Base-by-base conservation (phyloP, 2,888 invertebrate genomes). In the Lithophane leautieri region DNA sequence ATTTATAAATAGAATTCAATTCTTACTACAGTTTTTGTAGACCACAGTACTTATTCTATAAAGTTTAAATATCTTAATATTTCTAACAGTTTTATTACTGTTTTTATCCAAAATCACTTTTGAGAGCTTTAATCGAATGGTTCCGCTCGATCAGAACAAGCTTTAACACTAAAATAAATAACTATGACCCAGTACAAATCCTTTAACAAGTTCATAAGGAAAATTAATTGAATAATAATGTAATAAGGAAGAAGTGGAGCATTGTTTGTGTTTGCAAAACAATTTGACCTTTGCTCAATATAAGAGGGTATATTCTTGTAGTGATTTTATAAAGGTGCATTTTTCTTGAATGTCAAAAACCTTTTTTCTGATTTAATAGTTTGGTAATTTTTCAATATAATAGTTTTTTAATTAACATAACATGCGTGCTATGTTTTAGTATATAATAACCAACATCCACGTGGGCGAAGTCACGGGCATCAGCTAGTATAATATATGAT, bases 181-280 rank as follows among this genome's bases (percentile, higher is more conserved):
- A 65, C 42, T 40, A n/a, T 66, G 62, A 68, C 60, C 70, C 28
- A 62, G 25, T 65, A 61, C 25, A 76, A 61, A 73, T 69, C 40
- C 60, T 66, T 63, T 68, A 56, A 44, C 62, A 70, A 75, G 80
- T 69, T 69, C 52, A 83, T 67, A 70, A 88, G 88, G 88, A 87
- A 83, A 88, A 88, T 56, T 61, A 69, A 74, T 74, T 68, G 62
- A 63, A 79, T 76, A 85, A 81, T 63, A 62, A 66, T 73, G 54
- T 78, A 82, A 80, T 83, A 76, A 81, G 83, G 78, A 86, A 82
- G 82, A 71, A 80, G 62, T 71, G 40, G n/a, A 80, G 66, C 34
- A 61, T 42, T 80, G 60, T 73, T 76, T 73, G 62, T 73, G 62
- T 63, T 73, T 76, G 58, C 40, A 76, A 73, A 73, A 80, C 47